These are phyloP conservation scores for Vollenhovia emeryi DNA, from an alignment of 1,140 invertebrate genomes.

Conservation along the genomic window DNA sequence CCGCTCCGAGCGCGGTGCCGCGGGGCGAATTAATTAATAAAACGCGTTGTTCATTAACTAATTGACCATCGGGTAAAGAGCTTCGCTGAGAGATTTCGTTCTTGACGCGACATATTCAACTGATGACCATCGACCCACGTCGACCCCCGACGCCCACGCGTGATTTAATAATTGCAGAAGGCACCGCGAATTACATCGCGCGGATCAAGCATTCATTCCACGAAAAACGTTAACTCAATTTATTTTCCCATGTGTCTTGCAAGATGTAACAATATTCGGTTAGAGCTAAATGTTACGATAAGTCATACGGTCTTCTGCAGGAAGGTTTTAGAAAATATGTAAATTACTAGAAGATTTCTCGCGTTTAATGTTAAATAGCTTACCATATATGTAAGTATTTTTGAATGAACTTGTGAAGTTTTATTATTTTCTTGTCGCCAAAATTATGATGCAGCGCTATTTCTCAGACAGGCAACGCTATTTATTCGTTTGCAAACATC, in stretches of 20 bases:
- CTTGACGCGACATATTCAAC: slow-evolving; percentile 50
- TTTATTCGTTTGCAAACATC: not conserved
- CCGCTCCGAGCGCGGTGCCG: not conserved
- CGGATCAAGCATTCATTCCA: not conserved
- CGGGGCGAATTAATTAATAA: slow-evolving; percentile 63
- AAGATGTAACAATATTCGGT: not conserved
- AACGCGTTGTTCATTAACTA: slow-evolving; percentile 64
- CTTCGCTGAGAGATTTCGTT: slow-evolving; percentile 44
- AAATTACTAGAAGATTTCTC: not conserved
- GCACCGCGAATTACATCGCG: not conserved
- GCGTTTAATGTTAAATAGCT: not conserved
- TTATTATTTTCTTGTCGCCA: not conserved
- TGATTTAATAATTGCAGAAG: slow-evolving; percentile 52
- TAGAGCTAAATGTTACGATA: not conserved
- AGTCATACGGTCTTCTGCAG: not conserved
- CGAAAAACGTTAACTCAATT: not conserved
- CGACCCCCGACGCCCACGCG: not conserved
- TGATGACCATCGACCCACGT: too few relatives aligned
- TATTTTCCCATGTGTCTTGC: not conserved
- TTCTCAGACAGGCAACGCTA: not conserved
- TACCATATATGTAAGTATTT: not conserved
- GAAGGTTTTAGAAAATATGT: not conserved
- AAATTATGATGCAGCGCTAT: not conserved
- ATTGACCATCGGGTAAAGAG: slow-evolving; percentile 55
- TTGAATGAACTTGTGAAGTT: not conserved